Evolutionary conservation across 2,888 invertebrate species (phyloP).

Genomic region (Selenia dentaria): DNA sequence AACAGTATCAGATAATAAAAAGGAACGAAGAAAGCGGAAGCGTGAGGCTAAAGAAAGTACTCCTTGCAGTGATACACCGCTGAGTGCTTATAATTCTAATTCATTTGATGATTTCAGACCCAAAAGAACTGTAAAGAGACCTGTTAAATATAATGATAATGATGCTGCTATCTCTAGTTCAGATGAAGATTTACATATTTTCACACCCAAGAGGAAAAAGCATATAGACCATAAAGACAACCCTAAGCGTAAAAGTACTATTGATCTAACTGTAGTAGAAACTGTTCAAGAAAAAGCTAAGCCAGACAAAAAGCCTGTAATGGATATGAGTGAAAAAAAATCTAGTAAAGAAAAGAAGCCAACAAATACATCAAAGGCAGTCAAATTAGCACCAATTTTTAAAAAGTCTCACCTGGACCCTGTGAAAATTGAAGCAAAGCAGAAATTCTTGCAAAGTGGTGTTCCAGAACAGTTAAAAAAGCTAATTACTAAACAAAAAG

Average conservation of each 20-base stretch:
- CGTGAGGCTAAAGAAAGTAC: slow-evolving; percentile 10
- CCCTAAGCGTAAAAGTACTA: slow-evolving; percentile 5
- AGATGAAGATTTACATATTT: slow-evolving; percentile 73
- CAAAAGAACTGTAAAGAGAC: slow-evolving; percentile 64
- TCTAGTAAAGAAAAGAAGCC: slow-evolving; percentile 17
- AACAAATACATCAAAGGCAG: slow-evolving; percentile 31
- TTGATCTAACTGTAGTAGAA: slow-evolving; percentile 24
- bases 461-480: slow-evolving; percentile 87
- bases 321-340: slow-evolving; percentile 8
- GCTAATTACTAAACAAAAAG: slow-evolving; percentile 76
- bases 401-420: slow-evolving; percentile 85
- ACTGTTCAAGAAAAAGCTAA: slow-evolving; percentile 11
- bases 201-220: slow-evolving; percentile 68
- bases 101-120: slow-evolving; percentile 49
- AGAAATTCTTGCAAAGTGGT: slow-evolving; percentile 89
- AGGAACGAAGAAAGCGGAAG: slow-evolving; percentile 30
- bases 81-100: not conserved
- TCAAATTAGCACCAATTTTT: slow-evolving; percentile 90
- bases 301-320: not conserved
- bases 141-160: slow-evolving; percentile 67
- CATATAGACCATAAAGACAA: slow-evolving; percentile 25
- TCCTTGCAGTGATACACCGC: slow-evolving; percentile 12
- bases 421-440: slow-evolving; percentile 85
- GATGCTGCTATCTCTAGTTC: slow-evolving; percentile 54
- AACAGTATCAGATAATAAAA: slow-evolving; percentile 10